Conservation (phyloP, 2,888 invertebrate genomes). For the Sycophila texana region DNA sequence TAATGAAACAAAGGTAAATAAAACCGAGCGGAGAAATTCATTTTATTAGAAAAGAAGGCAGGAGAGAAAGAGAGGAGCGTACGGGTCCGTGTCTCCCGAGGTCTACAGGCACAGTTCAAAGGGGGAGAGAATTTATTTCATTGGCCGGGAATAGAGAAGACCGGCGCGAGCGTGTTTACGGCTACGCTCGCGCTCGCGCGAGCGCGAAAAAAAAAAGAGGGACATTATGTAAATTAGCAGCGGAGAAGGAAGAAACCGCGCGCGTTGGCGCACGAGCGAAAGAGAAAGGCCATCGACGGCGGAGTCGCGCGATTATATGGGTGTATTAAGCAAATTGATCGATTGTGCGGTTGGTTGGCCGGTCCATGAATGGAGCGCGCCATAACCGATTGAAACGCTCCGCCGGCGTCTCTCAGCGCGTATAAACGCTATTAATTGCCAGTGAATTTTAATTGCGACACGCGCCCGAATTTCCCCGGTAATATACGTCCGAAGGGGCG, state of each 20-base stretch:
- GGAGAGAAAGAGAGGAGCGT: constrained; percentile 13
- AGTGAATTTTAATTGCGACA: too few species aligned
- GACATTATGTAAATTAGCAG: constrained; percentile 14
- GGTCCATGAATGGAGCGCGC: constrained; percentile 2
- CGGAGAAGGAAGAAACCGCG: not conserved
- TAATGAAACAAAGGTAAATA: constrained; percentile 50
- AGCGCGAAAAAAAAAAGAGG: not conserved
- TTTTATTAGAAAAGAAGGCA: constrained; percentile 34
- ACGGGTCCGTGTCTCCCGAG: too few species aligned
- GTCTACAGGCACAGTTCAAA: too few species aligned
- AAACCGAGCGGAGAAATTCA: constrained; percentile 19
- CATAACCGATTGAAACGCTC: too few species aligned
- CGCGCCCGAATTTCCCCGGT: too few species aligned
- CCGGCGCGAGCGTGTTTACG: not conserved
- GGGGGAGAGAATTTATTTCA: constrained; percentile 29
- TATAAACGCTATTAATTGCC: too few species aligned
- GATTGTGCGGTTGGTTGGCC: not conserved
- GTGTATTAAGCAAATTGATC: constrained; percentile 31
- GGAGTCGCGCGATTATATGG: not conserved
- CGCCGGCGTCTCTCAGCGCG: too few species aligned
- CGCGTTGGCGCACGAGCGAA: not conserved
- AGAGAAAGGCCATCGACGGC: constrained; percentile 29
- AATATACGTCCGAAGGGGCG: too few species aligned
- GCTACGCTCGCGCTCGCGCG: not conserved
- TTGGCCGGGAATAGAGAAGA: not conserved